Percentiles rank a stretch among this genome's conserved stretches.
These are phyloP conservation scores for Microcebus lehilahytsara DNA, from an alignment of 2,113 vertebrate species.

Conservation along the genomic window DNA sequence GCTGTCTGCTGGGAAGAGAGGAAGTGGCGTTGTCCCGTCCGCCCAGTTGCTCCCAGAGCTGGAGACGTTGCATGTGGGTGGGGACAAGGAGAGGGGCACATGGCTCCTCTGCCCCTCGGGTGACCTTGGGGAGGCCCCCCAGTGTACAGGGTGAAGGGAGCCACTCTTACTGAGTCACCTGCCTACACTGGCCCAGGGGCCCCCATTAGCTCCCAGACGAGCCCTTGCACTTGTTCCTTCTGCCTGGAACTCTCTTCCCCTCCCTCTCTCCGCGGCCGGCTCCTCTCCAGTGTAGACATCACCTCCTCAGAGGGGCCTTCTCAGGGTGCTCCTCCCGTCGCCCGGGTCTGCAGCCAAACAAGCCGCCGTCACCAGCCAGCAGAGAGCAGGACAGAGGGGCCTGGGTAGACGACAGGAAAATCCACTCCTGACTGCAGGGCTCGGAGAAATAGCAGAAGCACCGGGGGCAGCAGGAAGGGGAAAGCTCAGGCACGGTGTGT, in stretches of 20 bases:
- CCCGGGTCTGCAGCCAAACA: background rate
- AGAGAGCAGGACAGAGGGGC: background rate
- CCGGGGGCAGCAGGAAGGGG: background rate
- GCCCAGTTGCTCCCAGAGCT: background rate
- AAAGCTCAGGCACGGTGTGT: background rate
- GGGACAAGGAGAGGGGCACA: background rate
- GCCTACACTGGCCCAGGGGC: background rate
- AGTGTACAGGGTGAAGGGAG: background rate
- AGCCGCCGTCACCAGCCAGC: background rate
- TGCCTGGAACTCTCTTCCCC: background rate
- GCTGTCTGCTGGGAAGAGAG: background rate
- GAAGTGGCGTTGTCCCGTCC: background rate
- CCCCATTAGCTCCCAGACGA: background rate
- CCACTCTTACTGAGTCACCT: background rate
- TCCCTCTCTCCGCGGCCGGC: background rate
- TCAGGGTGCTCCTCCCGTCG: background rate
- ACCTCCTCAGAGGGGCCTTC: background rate
- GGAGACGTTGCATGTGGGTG: background rate
- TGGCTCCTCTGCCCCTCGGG: background rate
- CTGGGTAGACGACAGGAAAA: background rate
- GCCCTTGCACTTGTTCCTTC: background rate
- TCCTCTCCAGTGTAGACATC: background rate
- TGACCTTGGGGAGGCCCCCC: background rate
- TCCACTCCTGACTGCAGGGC: background rate
- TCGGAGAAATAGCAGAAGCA: background rate